These are phyloP conservation scores for Anolis sagrei DNA, from an alignment of 2,113 vertebrate genomes.

Conservation along the genomic window DNA sequence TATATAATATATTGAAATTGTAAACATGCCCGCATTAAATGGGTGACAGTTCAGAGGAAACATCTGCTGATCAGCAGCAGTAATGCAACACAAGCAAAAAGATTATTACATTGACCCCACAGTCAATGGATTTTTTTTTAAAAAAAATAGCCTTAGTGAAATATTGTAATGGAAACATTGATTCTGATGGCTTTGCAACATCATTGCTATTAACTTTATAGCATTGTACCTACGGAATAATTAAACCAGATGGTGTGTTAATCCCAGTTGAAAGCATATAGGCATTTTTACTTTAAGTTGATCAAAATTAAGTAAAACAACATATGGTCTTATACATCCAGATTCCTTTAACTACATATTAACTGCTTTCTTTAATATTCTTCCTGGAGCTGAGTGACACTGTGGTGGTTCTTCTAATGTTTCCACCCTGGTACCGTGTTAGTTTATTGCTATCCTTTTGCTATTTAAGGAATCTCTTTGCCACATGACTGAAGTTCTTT, in stretches of 20 bases:
- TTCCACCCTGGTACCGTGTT: background rate
- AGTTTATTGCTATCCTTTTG: background rate
- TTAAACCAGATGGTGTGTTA: conserved; percentile 79
- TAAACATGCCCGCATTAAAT: conserved; percentile 21
- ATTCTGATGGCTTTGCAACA: conserved; percentile 60
- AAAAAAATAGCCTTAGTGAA: conserved; percentile 48
- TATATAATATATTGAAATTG: background rate
- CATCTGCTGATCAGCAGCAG: conserved; percentile 50
- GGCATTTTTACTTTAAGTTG: conserved; percentile 75
- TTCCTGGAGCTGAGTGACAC: conserved; percentile 63
- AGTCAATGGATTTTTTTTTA: conserved; percentile 30
- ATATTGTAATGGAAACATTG: conserved; percentile 46
- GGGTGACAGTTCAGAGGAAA: conserved; percentile 44
- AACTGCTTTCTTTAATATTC: conserved; percentile 65
- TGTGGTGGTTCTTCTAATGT: conserved; percentile 4
- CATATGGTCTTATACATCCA: conserved; percentile 76
- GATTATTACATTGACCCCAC: conserved; percentile 66
- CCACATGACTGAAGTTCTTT: background rate
- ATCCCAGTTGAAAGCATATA: conserved; percentile 64
- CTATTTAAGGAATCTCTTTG: conserved; percentile 23
- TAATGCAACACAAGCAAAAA: conserved; percentile 45
- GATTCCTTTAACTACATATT: conserved; percentile 70
- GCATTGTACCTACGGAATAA: conserved; percentile 74
- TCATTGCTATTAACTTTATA: conserved; percentile 74
- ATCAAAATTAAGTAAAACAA: conserved; percentile 76